Evolutionary conservation across 2,113 vertebrate species (phyloP), one percentile per base, ranked within the genome.

Genomic region (Archocentrus centrarchus): DNA sequence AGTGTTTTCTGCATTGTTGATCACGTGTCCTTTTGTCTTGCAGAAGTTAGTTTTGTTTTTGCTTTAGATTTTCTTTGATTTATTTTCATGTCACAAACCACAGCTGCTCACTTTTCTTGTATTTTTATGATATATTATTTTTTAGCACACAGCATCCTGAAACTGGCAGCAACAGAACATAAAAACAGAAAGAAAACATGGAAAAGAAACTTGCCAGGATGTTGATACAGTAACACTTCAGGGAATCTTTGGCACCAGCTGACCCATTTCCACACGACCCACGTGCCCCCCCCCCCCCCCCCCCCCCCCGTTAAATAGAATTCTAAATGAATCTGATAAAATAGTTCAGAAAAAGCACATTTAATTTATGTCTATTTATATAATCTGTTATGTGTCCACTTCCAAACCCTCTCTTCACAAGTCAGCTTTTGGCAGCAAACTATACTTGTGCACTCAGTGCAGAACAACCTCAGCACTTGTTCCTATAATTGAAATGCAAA

Each of bases 401-500:
- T 27, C 32, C 60, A 81, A 59, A 75, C 37, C 17, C 17, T 59
- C 6, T 11, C 75, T 84, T 50, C 39, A 84, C 61, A 61, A 86
- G 70, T 80, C 77, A 58, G 86, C 86, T 81, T 75, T 87, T 66
- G 77, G 68, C 84, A 81, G 75, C 59, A 8, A 30, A 24, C 82
- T 53, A 30, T 68, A 27, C 50, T 77, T 70, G 47, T 75, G 35
- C 44, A 55, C 64, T 75, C 35, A 59, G 78, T 83, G 64, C 59
- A 30, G 59, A 73, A 77, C 81, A 59, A 76, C 83, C 68, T 75
- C 62, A 0, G 79, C 84, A 63, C 62, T 82, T 24, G 63, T 60
- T 75, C 41, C 68, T 32, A 17, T 75, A 68, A 89, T 92, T 92
- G 64, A 89, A 88, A 92, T 92, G 84, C 90, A 91, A 79, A 91